phyloP scores from a whole-genome alignment of 2,797 vertebrate species.

The Poecilia gillii region DNA sequence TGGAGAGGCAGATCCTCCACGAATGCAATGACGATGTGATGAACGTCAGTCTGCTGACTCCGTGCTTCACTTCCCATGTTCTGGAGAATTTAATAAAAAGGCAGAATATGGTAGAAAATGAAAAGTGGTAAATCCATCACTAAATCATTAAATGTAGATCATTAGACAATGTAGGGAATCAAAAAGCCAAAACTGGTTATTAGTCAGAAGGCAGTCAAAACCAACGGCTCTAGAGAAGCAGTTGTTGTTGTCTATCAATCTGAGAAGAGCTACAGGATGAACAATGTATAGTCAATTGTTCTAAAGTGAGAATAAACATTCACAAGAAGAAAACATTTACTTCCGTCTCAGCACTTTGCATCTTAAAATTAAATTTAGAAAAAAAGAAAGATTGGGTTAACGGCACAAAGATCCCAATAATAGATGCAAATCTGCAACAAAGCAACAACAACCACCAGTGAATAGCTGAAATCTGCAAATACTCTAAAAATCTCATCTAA shows the following conservation, averaged over 20 bases:
- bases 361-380: background rate
- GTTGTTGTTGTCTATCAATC: background rate
- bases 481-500: background rate
- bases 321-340: background rate
- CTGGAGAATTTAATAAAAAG: background rate
- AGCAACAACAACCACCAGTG: background rate
- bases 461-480: background rate
- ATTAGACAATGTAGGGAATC: background rate
- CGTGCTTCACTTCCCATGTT: background rate
- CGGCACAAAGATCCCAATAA: background rate
- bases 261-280: background rate
- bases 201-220: background rate
- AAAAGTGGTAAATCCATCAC: background rate
- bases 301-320: background rate
- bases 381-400: background rate
- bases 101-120: background rate
- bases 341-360: background rate
- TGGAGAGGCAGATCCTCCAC: constrained; percentile 52
- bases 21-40: constrained; percentile 10
- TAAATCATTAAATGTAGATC: background rate
- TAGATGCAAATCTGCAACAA: background rate
- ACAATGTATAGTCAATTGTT: background rate
- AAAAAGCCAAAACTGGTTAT: background rate
- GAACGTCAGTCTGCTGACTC: background rate
- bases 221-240: background rate